phyloP scores from a whole-genome alignment of 2,113 vertebrate genomes.

The Cacatua alba region DNA sequence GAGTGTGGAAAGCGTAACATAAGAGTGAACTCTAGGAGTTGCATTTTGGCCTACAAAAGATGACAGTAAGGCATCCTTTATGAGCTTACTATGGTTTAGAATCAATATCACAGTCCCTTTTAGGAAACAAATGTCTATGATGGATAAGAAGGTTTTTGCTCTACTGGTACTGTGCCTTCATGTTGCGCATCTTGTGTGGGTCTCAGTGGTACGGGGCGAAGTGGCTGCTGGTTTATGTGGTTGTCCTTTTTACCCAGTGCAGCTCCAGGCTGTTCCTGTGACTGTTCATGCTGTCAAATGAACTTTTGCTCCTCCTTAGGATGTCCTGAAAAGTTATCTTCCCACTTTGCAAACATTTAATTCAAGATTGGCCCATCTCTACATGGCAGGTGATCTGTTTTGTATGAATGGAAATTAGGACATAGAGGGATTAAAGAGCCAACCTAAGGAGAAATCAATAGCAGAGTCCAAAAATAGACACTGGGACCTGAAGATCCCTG shows the following conservation, averaged over 20 bases:
- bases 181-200: background rate
- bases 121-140: background rate
- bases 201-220: background rate
- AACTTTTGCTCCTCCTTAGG: background rate
- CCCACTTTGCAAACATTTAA: background rate
- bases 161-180: background rate
- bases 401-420: background rate
- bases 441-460: background rate
- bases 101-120: background rate
- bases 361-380: background rate
- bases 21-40: background rate
- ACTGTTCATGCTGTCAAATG: background rate
- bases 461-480: background rate
- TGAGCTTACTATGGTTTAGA: background rate
- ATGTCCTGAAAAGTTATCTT: background rate
- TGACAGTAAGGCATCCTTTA: background rate
- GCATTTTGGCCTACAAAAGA: background rate
- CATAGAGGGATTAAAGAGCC: background rate
- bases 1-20: background rate
- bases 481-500: background rate
- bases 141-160: background rate
- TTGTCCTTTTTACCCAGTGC: background rate
- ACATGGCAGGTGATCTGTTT: background rate
- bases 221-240: background rate
- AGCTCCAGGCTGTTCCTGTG: background rate